phyloP scores from a whole-genome alignment of 2,888 invertebrate species.

The Synanthedon vespiformis region DNA sequence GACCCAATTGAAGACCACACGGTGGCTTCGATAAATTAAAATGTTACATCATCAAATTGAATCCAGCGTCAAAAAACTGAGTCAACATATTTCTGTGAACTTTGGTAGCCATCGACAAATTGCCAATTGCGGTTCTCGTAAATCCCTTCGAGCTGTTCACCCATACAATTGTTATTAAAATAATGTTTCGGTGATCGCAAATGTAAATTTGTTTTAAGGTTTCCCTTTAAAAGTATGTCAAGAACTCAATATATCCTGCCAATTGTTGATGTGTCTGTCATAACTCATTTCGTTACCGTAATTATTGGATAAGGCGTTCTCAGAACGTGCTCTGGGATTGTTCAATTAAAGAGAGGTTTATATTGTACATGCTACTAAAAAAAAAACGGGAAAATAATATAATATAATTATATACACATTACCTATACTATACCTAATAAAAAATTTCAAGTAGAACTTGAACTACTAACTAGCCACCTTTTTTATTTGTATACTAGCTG shows the following conservation, averaged over 20 bases:
- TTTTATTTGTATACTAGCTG: too few species aligned
- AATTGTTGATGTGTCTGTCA: constrained; percentile 4
- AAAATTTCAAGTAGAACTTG: too few species aligned
- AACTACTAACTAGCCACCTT: too few species aligned
- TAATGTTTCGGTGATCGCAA: neutral
- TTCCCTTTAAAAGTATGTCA: constrained; percentile 14
- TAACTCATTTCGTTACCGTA: constrained; percentile 13
- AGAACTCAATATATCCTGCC: constrained; percentile 7
- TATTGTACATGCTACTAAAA: neutral
- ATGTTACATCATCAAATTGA: neutral
- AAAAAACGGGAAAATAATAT: too few species aligned
- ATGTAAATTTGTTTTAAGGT: neutral
- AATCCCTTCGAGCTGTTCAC: too few species aligned
- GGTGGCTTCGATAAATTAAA: neutral
- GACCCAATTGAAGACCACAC: neutral
- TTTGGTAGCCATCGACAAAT: constrained; percentile 1
- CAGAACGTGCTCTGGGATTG: constrained; percentile 1
- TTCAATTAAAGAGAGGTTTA: neutral
- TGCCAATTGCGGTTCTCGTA: neutral
- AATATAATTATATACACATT: too few species aligned
- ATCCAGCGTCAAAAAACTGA: constrained; percentile 2
- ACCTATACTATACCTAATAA: too few species aligned
- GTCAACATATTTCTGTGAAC: constrained; percentile 6
- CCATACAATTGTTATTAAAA: too few species aligned
- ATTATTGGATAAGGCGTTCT: constrained; percentile 9